Base-by-base conservation (phyloP, 2,113 vertebrate genomes). In the Dicrurus megarhynchus region DNA sequence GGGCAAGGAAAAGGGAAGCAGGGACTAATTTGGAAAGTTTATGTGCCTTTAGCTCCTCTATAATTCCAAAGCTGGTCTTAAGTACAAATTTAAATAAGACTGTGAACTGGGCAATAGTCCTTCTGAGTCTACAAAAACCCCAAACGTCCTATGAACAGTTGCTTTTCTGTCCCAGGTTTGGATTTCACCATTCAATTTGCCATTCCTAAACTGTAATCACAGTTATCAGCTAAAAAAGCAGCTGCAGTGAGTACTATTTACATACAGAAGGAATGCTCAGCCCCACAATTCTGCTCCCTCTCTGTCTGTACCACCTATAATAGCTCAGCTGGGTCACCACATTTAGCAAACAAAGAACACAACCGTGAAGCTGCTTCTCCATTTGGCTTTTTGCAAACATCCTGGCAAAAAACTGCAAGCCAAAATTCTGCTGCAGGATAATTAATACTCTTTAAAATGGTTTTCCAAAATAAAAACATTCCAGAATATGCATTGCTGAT, bases 11-110 rank as follows among this genome's bases (percentile, higher is more conserved):
- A 93, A 91, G 74, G 92, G 69, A 95, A 96, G 56, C 65, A 89
- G 95, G 93, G 96, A 96, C 87, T 94, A 67, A 94, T 97, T 93
- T 85, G 70, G 44, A 87, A 90, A 53, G 52, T 95, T 97, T 96
- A 96, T 89, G 87, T 84, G 87, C 87, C 84, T 93, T 97, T 87
- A 97, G 92, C 37, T 87, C 13, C 90, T 64, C 82, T 46, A 1
- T 82, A 87, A 94, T 93, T 93, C 87, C 87, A 93, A 84, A 95
- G 73, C 89, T 89, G 86, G 87, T 78, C 86, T 96, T 78, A 93
- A 95, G 91, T 37, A 95, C 89, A 93, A 95, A 95, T 93, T 96
- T 89, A 89, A 97, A 91, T 93, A 93, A 81, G 64, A 67, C 41
- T 5, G 5, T 52, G 69, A 92, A 89, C 84, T 78, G 89, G 91